Evolutionary conservation across 1,140 invertebrate genomes (phyloP).

Genomic region (Megathymus violae): DNA sequence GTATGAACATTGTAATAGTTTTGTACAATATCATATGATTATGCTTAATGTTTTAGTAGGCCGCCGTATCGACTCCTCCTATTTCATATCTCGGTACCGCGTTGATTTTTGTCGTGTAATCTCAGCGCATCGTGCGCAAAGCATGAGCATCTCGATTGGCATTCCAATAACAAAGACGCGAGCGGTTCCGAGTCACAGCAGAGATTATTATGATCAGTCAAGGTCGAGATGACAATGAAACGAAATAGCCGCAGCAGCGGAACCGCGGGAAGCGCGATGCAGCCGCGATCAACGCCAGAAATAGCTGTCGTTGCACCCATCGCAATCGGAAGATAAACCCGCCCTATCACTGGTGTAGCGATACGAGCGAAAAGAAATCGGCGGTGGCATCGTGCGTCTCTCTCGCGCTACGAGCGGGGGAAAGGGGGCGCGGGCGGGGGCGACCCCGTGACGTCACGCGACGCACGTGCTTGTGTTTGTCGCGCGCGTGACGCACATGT

Average conservation of each 20-base stretch:
- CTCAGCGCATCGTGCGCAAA: not conserved
- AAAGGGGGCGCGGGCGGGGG: conserved; percentile 68
- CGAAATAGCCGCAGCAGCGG: conserved; percentile 48
- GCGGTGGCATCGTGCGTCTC: conserved; percentile 46
- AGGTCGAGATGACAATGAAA: conserved; percentile 61
- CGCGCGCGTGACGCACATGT: conserved; percentile 75
- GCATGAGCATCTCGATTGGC: conserved; percentile 33
- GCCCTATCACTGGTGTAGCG: conserved; percentile 67
- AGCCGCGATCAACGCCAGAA: conserved; percentile 59
- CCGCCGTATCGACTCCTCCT: not conserved
- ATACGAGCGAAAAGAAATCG: conserved; percentile 74
- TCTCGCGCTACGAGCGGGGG: conserved; percentile 49
- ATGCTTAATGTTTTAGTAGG: not conserved
- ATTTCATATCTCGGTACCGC: not conserved
- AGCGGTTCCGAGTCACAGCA: conserved; percentile 8
- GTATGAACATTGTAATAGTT: too few relatives aligned
- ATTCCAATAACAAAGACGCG: conserved; percentile 33
- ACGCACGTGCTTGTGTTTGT: conserved; percentile 82
- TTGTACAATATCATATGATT: too few relatives aligned
- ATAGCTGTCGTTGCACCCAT: conserved; percentile 69
- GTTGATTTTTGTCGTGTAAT: not conserved
- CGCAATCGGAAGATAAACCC: conserved; percentile 74
- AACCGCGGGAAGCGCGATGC: conserved; percentile 50
- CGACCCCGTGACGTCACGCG: conserved; percentile 74
- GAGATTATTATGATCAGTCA: conserved; percentile 36